Percentiles rank a stretch among this genome's conserved stretches.
Conservation (phyloP, 2,113 vertebrate genomes). For the Papio anubis region DNA sequence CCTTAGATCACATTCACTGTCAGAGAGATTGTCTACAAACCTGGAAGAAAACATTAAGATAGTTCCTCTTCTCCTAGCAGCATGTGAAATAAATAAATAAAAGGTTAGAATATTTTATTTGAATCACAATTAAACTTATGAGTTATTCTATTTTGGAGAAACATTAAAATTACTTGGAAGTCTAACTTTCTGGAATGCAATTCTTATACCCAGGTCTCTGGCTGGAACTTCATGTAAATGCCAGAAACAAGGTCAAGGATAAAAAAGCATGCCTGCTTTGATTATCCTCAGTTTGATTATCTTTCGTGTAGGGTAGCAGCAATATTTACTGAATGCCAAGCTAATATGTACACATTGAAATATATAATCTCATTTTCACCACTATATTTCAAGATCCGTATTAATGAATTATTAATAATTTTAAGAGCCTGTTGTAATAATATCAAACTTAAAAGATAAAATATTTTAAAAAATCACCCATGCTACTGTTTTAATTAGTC, state of each 20-base stretch:
- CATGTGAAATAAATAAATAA: not conserved
- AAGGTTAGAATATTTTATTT: not conserved
- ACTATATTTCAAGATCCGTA: not conserved
- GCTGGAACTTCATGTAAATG: not conserved
- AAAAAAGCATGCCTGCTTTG: not conserved
- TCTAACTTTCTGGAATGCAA: not conserved
- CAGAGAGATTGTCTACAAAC: conserved; percentile 39
- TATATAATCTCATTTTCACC: not conserved
- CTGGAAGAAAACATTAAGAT: conserved; percentile 40
- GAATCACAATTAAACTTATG: conserved; percentile 17
- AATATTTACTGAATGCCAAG: not conserved
- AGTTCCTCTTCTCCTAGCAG: not conserved
- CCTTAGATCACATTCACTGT: conserved; percentile 57
- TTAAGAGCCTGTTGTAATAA: not conserved
- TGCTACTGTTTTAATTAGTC: not conserved
- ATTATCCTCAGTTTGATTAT: not conserved
- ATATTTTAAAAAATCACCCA: not conserved
- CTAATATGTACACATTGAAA: not conserved
- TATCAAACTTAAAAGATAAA: not conserved
- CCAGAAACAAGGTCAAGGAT: not conserved
- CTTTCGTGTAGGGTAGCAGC: not conserved
- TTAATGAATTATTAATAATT: not conserved
- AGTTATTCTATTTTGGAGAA: not conserved
- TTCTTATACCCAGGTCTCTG: not conserved
- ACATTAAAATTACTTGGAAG: not conserved